These are phyloP conservation scores for Erebia aethiops DNA, from an alignment of 2,888 invertebrate species.

Conservation along the genomic window DNA sequence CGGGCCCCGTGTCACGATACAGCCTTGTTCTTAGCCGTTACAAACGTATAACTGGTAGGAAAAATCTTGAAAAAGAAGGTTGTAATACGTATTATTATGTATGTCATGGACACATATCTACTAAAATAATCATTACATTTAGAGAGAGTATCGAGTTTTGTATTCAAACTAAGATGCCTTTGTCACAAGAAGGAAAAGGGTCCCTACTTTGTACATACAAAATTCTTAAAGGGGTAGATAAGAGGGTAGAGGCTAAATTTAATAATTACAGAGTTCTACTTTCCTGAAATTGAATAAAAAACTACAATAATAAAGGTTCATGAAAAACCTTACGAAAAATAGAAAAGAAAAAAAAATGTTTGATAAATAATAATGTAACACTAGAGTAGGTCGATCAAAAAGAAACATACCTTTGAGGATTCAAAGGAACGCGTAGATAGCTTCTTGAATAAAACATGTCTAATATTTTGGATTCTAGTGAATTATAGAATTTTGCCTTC, in stretches of 20 bases:
- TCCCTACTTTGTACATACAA: no score
- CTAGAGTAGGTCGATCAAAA: not conserved
- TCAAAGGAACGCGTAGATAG: not conserved
- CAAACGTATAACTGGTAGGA: no score
- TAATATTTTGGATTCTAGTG: not conserved
- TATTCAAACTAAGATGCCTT: not conserved
- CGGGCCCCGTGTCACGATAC: no score
- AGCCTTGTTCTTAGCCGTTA: no score
- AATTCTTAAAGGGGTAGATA: not conserved
- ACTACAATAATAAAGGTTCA: not conserved
- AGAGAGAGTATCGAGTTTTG: not conserved
- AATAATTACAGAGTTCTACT: no score
- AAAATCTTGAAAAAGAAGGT: no score
- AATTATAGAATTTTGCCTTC: not conserved
- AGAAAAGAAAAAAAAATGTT: not conserved
- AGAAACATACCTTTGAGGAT: not conserved
- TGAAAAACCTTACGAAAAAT: no score
- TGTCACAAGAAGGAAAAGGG: not conserved
- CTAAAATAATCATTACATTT: not conserved
- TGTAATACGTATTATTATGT: no score
- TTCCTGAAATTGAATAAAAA: not conserved
- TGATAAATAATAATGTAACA: not conserved
- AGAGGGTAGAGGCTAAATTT: no score
- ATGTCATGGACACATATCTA: no score
- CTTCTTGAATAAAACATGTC: conserved; percentile 1